Conservation (phyloP, 2,888 invertebrate genomes). For the Sphecodes monilicornis region DNA sequence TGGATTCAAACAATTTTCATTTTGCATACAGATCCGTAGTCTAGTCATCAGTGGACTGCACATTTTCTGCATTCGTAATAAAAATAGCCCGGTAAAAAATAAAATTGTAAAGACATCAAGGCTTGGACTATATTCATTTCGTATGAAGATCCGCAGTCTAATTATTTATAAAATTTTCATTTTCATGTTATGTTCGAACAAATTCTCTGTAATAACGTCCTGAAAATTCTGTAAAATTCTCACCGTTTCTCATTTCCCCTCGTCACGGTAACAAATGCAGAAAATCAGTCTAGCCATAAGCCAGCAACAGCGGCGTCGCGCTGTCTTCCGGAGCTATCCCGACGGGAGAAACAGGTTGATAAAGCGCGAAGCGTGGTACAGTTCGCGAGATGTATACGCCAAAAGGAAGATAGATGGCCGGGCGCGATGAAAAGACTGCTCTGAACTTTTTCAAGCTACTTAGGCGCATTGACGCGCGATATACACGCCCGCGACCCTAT, state of each 20-base stretch:
- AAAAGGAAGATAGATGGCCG: neutral
- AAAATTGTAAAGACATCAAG: no score
- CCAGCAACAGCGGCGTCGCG: neutral
- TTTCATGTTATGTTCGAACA: no score
- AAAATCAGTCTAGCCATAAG: conserved; percentile 5
- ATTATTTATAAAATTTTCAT: no score
- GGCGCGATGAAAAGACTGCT: neutral
- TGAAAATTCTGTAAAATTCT: neutral
- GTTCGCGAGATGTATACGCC: neutral
- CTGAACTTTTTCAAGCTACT: conserved; percentile 30
- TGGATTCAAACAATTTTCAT: no score
- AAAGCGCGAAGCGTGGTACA: neutral
- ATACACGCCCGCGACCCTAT: conserved; percentile 28
- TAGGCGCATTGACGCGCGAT: conserved; percentile 40
- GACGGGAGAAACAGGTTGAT: neutral
- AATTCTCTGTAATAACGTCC: neutral
- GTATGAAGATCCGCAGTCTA: no score
- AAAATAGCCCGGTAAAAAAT: no score
- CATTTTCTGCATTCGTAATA: no score
- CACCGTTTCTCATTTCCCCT: neutral
- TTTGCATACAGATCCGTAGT: no score
- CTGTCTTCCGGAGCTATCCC: neutral
- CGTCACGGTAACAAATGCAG: neutral
- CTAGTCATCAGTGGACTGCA: no score
- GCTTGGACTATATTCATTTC: no score